A percentile compares a stretch with the other conserved stretches of the same genome.
phyloP scores from a whole-genome alignment of 1,140 invertebrate species.

The Bombus balteatus region DNA sequence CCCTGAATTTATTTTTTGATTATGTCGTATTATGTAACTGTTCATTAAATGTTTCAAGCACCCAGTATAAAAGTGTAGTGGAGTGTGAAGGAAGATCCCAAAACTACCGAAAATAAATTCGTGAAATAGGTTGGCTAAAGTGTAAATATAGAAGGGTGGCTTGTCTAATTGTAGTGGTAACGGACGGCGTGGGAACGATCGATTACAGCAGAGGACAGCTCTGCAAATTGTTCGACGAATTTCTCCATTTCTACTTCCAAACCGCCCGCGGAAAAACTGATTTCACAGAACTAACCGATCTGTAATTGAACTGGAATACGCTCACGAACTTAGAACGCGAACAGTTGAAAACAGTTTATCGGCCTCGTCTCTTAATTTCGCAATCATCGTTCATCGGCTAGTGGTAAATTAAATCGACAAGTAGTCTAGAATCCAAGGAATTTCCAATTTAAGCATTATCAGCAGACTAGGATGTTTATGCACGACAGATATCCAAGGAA shows the following conservation, averaged over 20 bases:
- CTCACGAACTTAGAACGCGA: background rate
- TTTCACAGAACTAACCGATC: background rate
- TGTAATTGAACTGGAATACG: background rate
- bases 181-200: background rate
- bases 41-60: background rate
- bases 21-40: too few species aligned
- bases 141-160: conserved; percentile 13
- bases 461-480: background rate
- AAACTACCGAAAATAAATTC: conserved; percentile 27
- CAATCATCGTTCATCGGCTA: background rate
- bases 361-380: background rate
- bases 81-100: background rate
- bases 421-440: background rate
- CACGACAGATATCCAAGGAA: background rate
- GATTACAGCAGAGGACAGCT: conserved; percentile 7
- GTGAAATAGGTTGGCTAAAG: conserved; percentile 8
- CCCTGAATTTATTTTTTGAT: too few species aligned
- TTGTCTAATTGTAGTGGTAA: background rate
- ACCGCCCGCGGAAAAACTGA: conserved; percentile 12
- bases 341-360: background rate
- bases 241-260: conserved; percentile 9
- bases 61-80: too few species aligned
- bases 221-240: conserved; percentile 34
- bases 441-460: background rate
- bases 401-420: background rate